Conservation (phyloP, 2,888 invertebrate genomes). For the Zonitis immaculata region DNA sequence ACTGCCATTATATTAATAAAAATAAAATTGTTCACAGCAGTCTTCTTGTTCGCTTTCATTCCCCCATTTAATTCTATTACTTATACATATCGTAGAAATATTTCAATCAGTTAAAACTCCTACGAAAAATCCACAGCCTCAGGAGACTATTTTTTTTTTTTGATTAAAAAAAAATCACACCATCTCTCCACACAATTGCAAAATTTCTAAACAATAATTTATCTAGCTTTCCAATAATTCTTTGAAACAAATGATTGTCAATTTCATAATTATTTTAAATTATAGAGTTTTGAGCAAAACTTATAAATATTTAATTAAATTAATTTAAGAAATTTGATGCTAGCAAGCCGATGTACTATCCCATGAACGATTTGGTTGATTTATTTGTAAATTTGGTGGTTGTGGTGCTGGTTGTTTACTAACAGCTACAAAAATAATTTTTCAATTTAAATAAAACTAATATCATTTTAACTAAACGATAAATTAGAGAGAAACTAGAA, state of each 20-base stretch:
- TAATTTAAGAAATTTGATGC: slow-evolving; percentile 25
- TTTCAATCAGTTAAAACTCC: slow-evolving; percentile 6
- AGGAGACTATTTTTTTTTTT: slow-evolving; percentile 13
- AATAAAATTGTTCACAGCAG: slow-evolving; percentile 8
- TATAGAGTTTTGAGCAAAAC: neutral
- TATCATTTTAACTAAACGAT: neutral
- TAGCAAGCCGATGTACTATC: slow-evolving; percentile 50
- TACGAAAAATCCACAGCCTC: slow-evolving; percentile 21
- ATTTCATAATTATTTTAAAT: neutral
- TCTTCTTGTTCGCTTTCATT: slow-evolving; percentile 6
- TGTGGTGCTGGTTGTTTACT: slow-evolving; percentile 60
- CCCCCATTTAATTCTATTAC: neutral
- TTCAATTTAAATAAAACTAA: neutral
- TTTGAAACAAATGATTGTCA: neutral
- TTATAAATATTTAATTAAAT: too few relatives aligned
- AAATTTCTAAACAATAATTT: neutral
- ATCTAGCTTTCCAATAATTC: too few relatives aligned
- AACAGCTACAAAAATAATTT: slow-evolving; percentile 42
- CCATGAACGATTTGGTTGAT: slow-evolving; percentile 52
- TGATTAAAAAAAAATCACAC: neutral
- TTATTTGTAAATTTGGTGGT: slow-evolving; percentile 55
- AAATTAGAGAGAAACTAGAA: neutral
- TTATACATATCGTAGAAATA: neutral
- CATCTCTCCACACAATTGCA: neutral
- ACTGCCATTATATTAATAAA: slow-evolving; percentile 5